Evolutionary conservation across 2,888 invertebrate genomes (phyloP).

Genomic region (Pseudococcus jackbeardsleyi): DNA sequence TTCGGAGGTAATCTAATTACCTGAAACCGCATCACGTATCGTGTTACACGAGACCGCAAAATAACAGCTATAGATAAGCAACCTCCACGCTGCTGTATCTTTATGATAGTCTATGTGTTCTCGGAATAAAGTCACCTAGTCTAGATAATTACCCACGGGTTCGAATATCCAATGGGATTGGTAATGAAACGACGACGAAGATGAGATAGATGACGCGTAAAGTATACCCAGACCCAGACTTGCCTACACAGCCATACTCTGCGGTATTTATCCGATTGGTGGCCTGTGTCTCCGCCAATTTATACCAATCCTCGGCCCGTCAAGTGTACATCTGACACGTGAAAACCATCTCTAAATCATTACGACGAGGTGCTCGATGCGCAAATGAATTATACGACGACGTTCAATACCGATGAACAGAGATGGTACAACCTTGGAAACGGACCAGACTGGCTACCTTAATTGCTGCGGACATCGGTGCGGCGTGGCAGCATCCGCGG

Average conservation of each 20-base stretch:
- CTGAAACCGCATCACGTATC: conserved; percentile 1
- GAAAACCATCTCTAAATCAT: conserved; percentile 57
- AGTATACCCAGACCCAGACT: background rate
- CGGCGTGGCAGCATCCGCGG: background rate
- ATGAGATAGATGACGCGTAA: background rate
- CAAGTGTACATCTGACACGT: conserved; percentile 49
- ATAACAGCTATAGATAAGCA: background rate
- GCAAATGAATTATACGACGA: conserved; percentile 23
- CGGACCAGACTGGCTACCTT: background rate
- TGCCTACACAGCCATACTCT: no score
- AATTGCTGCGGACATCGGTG: conserved; percentile 30
- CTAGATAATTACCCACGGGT: background rate
- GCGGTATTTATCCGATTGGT: conserved; percentile 56
- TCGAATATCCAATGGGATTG: background rate
- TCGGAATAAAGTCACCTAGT: background rate
- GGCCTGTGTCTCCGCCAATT: conserved; percentile 58
- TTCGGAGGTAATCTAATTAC: conserved; percentile 1
- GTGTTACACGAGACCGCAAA: conserved; percentile 1
- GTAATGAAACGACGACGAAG: background rate
- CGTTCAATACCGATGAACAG: background rate
- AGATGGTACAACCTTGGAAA: conserved; percentile 5
- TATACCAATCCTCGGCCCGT: background rate
- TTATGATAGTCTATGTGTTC: background rate
- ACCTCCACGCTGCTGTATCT: background rate
- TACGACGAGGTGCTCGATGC: background rate